Evolutionary conservation across 1,140 invertebrate genomes (phyloP), one percentile per base, ranked within the genome.

Genomic region (Chironomus striatipennis): DNA sequence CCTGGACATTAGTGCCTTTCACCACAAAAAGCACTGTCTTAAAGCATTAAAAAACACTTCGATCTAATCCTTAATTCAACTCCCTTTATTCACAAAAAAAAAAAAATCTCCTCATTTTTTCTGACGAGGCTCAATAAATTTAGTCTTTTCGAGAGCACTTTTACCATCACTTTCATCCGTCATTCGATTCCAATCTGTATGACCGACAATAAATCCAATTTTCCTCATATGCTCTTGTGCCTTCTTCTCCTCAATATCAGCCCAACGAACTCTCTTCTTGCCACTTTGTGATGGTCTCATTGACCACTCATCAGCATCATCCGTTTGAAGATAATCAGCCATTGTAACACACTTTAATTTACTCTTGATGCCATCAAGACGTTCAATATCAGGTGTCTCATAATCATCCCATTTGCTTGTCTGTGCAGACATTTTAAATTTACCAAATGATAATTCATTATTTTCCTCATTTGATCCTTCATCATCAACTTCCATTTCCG

Each of bases 231-330:
- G 93, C 79, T 94, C 90, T 83, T 97, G 95, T 77, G 92, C 83
- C 77, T 91, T 92, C 78, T 90, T 87, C 83, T 97, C 95, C 86
- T 97, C 96, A 78, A 98, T 87, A 84, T 98, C 96, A n/a, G 96
- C 96, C 96, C 96, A 98, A 75, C 95, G 89, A 76, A 98, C 95
- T 83, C 93, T 87, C 84, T 97, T 97, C 81, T 95, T 93, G 74
- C 93, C 93, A 77, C 86, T 87, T 74, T 88, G 86, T 18, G 76
- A 77, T 47, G 76, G 76, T 7, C 79, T 78, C 74, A 85, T 84
- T 78, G 83, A 80, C 89, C 87, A 94, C 6, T 70, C 65, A 77
- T 34, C 5, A 5, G 24, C 24, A 34, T 94, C 92, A 76, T 94
- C 91, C 82, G 96, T 82, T 83, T 94, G 92, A 74, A 98, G 86